Evolutionary conservation across 2,113 vertebrate species (phyloP).

Genomic region (Pachyramphus minor): DNA sequence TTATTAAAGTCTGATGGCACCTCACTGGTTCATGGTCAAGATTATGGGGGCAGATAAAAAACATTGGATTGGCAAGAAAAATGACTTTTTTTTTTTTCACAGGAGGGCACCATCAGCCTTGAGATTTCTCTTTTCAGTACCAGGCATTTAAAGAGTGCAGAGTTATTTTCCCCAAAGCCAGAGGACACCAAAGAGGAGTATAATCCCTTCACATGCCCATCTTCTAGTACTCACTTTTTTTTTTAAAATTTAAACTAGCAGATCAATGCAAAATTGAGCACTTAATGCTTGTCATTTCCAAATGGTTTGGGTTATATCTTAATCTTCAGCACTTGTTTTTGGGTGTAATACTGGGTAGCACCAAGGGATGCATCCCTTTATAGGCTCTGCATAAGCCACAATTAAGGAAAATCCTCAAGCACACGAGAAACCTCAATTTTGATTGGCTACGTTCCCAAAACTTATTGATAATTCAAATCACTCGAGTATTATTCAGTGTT

Average conservation of each 20-base stretch:
- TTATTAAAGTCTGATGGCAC: not conserved
- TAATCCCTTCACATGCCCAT: not conserved
- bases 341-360: not conserved
- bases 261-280: not conserved
- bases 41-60: not conserved
- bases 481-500: not conserved
- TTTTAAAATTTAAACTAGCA: not conserved
- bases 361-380: not conserved
- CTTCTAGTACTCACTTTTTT: not conserved
- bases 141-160: not conserved
- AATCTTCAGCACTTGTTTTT: not conserved
- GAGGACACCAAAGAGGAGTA: not conserved
- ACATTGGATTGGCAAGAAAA: not conserved
- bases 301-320: not conserved
- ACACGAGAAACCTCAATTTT: not conserved
- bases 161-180: not conserved
- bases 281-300: not conserved
- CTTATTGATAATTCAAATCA: conserved; percentile 37
- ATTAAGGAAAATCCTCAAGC: conserved; percentile 28
- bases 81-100: not conserved
- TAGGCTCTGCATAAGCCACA: not conserved
- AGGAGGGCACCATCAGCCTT: not conserved
- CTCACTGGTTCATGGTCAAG: not conserved
- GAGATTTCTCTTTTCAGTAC: not conserved
- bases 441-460: not conserved